phyloP scores from a whole-genome alignment of 2,797 vertebrate species.

The Steatocranus sp. region DNA sequence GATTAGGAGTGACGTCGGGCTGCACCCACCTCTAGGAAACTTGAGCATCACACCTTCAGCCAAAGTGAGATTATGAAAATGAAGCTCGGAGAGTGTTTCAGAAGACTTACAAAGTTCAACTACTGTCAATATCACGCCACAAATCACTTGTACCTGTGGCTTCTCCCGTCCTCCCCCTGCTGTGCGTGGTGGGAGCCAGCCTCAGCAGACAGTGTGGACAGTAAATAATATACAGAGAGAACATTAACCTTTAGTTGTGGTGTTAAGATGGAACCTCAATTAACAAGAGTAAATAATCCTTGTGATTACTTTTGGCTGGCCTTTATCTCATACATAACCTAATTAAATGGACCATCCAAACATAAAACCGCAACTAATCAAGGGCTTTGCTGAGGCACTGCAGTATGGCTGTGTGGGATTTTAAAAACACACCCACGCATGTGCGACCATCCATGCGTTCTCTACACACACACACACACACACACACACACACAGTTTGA shows the following conservation, averaged over 20 bases:
- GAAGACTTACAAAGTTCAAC: constrained; percentile 47
- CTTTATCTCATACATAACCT: constrained; percentile 75
- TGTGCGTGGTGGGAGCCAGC: neutral
- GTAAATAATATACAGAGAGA: constrained; percentile 71
- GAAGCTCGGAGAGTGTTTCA: constrained; percentile 28
- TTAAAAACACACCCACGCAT: constrained; percentile 35
- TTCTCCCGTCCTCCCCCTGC: neutral
- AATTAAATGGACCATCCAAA: constrained; percentile 77
- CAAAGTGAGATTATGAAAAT: constrained; percentile 53
- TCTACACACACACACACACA: neutral
- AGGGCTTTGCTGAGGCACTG: constrained; percentile 62
- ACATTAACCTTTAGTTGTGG: constrained; percentile 79
- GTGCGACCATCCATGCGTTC: neutral
- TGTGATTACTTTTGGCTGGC: constrained; percentile 76
- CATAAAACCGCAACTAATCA: constrained; percentile 79
- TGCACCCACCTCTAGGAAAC: constrained; percentile 35
- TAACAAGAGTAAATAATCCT: constrained; percentile 82
- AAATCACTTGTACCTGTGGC: constrained; percentile 47
- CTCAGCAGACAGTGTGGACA: constrained; percentile 39
- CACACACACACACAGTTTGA: neutral
- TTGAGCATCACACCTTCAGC: constrained; percentile 43
- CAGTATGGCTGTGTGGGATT: constrained; percentile 31
- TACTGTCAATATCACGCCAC: constrained; percentile 30
- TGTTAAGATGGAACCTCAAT: constrained; percentile 77
- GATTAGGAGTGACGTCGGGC: constrained; percentile 49